Evolutionary conservation across 2,113 vertebrate species (phyloP).

Genomic region (Castor canadensis): DNA sequence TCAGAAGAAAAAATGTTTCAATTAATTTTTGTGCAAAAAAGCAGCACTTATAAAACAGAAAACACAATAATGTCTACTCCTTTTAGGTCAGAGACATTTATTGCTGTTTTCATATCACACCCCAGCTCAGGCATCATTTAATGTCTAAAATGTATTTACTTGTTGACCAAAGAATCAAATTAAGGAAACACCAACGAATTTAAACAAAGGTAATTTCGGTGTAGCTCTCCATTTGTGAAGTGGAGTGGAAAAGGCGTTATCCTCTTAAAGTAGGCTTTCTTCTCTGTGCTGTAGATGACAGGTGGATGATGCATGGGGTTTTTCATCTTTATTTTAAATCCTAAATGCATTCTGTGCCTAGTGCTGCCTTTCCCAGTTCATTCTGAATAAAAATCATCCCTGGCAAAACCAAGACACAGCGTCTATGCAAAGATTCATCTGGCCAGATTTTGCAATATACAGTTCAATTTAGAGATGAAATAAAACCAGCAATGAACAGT

Average conservation of each 20-base stretch:
- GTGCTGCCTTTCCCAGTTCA: neutral
- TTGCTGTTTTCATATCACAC: neutral
- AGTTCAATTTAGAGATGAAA: constrained; percentile 40
- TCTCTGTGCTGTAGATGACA: fast-evolving
- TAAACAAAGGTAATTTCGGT: neutral
- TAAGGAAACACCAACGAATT: neutral
- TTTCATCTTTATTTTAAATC: neutral
- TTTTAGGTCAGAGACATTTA: neutral
- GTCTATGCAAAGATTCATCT: constrained; percentile 22
- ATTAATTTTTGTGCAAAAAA: neutral
- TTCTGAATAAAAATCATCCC: constrained; percentile 6
- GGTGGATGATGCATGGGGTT: neutral
- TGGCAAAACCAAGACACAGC: neutral
- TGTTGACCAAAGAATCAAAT: neutral
- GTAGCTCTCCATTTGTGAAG: neutral
- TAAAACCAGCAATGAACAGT: constrained; percentile 34
- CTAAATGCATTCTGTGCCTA: neutral
- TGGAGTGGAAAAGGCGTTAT: neutral
- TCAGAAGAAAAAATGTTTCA: neutral
- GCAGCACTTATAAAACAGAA: too few relatives aligned
- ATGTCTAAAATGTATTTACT: neutral
- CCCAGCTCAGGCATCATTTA: neutral
- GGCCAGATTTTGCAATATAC: neutral
- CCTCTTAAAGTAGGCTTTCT: neutral
- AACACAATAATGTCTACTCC: fast-evolving